phyloP scores from a whole-genome alignment of 2,888 invertebrate species.

The Eristalis arbustorum region DNA sequence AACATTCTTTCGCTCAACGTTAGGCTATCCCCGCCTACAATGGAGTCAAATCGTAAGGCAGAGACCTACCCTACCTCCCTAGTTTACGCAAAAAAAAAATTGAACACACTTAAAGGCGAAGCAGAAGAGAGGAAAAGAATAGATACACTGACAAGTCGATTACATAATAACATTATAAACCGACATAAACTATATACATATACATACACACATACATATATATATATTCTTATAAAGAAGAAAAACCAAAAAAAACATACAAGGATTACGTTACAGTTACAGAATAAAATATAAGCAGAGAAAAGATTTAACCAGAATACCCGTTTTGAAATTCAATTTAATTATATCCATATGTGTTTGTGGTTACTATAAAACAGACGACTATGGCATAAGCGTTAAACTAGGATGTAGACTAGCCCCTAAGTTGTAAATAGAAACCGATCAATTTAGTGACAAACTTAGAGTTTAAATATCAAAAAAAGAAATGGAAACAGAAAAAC shows the following conservation, averaged over 20 bases:
- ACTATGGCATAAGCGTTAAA: neutral
- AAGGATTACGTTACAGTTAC: slow-evolving; percentile 8
- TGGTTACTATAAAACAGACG: neutral
- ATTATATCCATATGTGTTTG: neutral
- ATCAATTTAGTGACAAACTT: neutral
- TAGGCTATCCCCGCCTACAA: too few relatives aligned
- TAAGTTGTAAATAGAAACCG: slow-evolving; percentile 3
- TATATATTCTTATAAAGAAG: too few relatives aligned
- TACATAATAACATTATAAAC: too few relatives aligned
- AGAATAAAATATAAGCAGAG: neutral
- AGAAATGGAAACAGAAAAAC: neutral
- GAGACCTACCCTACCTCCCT: too few relatives aligned
- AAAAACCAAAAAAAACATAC: neutral
- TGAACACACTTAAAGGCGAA: too few relatives aligned
- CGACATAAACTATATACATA: too few relatives aligned
- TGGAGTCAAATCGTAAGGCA: too few relatives aligned
- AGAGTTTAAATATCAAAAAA: neutral
- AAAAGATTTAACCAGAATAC: neutral
- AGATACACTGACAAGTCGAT: too few relatives aligned
- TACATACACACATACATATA: too few relatives aligned
- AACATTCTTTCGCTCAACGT: too few relatives aligned
- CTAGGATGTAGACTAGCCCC: neutral
- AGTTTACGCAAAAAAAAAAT: too few relatives aligned
- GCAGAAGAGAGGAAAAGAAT: too few relatives aligned
- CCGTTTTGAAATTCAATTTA: neutral